Conservation (phyloP, 2,797 vertebrate genomes). For the Sebastes variabilis region DNA sequence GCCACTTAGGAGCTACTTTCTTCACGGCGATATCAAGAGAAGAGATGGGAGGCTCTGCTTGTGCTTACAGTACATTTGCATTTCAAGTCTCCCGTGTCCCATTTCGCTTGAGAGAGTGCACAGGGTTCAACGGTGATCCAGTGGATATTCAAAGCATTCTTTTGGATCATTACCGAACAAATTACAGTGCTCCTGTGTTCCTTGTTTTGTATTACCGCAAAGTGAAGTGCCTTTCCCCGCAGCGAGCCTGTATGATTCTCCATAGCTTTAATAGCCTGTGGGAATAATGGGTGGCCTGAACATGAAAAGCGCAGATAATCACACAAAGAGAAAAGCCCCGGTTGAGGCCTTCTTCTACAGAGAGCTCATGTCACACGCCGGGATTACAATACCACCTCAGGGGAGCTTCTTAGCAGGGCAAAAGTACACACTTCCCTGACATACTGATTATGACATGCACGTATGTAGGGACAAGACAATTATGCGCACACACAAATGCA, state of each 20-base stretch:
- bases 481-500: neutral
- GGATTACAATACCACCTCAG: conserved; percentile 64
- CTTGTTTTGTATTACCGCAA: conserved; percentile 1
- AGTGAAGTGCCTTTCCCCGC: conserved; percentile 29
- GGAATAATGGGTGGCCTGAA: conserved; percentile 59
- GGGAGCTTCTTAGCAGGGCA: conserved; percentile 53
- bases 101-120: conserved; percentile 9
- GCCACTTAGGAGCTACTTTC: conserved; percentile 3
- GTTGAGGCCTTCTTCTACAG: conserved; percentile 58
- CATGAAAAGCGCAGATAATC: conserved; percentile 69
- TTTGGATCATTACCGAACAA: conserved; percentile 34
- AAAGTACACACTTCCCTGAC: conserved; percentile 25
- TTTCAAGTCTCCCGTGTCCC: neutral
- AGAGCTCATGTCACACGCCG: conserved; percentile 58
- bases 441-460: conserved; percentile 19
- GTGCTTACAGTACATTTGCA: conserved; percentile 8
- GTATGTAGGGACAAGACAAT: conserved; percentile 17
- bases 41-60: conserved; percentile 5
- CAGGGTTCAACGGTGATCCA: neutral
- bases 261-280: conserved; percentile 55
- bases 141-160: conserved; percentile 8
- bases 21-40: neutral
- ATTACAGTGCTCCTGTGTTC: neutral
- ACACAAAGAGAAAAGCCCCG: conserved; percentile 57
- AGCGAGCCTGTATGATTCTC: conserved; percentile 40